These are phyloP conservation scores for Ictalurus furcatus DNA, from an alignment of 2,113 vertebrate genomes.

Conservation along the genomic window DNA sequence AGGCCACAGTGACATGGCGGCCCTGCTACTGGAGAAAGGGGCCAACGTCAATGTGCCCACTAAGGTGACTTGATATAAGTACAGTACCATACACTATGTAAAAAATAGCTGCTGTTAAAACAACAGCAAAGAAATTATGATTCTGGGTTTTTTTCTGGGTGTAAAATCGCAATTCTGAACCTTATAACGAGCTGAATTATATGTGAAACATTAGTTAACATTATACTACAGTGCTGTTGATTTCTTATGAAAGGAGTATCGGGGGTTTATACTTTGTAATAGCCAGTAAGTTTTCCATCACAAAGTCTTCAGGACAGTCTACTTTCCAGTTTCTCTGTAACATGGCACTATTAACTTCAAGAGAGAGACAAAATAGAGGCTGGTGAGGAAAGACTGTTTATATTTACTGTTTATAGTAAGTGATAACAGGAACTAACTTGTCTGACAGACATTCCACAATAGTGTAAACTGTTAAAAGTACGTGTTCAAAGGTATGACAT, in stretches of 20 bases:
- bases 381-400: neutral
- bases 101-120: neutral
- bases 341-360: neutral
- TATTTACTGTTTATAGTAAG: neutral
- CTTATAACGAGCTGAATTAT: neutral
- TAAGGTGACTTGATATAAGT: slow-evolving; percentile 78
- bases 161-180: neutral
- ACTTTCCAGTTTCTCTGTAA: neutral
- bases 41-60: slow-evolving; percentile 83
- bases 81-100: neutral
- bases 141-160: neutral
- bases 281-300: neutral
- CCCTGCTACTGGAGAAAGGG: slow-evolving; percentile 85
- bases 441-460: neutral
- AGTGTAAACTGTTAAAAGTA: neutral
- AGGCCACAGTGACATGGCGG: slow-evolving; percentile 88
- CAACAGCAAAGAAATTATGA: neutral
- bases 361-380: neutral
- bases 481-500: neutral
- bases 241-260: neutral
- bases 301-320: neutral
- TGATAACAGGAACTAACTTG: neutral
- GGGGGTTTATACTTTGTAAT: no score
- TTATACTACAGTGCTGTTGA: neutral
- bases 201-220: neutral